phyloP scores from a whole-genome alignment of 1,140 invertebrate species.

The Triops cancriformis region DNA sequence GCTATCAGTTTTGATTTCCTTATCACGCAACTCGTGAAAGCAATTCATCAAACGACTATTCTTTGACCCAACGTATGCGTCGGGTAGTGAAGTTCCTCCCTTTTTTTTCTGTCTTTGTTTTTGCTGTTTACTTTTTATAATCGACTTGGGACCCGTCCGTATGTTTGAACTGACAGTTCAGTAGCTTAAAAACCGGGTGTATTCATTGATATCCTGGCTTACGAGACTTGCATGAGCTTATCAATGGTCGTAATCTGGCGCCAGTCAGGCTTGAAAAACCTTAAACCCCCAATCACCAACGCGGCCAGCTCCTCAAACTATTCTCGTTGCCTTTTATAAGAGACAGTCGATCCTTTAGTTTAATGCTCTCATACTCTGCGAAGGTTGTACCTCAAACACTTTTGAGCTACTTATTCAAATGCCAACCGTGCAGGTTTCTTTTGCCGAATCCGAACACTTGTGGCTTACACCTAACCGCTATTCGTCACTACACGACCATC shows the following conservation, averaged over 20 bases:
- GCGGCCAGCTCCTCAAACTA: background rate
- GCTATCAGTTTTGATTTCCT: background rate
- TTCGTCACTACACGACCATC: background rate
- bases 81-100: background rate
- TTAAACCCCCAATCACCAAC: background rate
- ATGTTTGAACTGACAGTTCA: background rate
- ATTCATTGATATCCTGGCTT: background rate
- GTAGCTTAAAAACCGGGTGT: background rate
- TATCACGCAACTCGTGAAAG: background rate
- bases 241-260: conserved; percentile 14
- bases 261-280: conserved; percentile 2
- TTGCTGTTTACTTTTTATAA: background rate
- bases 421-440: too few relatives aligned
- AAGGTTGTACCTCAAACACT: too few relatives aligned
- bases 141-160: background rate
- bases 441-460: too few relatives aligned
- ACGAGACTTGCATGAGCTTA: background rate
- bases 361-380: background rate
- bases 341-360: background rate
- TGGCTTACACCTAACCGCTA: too few relatives aligned
- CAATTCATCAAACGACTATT: background rate
- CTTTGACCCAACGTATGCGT: background rate
- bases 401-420: too few relatives aligned
- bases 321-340: background rate
- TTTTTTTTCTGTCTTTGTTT: background rate